These are phyloP conservation scores for Tyrophagus putrescentiae DNA, from an alignment of 1,140 invertebrate genomes.

Conservation along the genomic window DNA sequence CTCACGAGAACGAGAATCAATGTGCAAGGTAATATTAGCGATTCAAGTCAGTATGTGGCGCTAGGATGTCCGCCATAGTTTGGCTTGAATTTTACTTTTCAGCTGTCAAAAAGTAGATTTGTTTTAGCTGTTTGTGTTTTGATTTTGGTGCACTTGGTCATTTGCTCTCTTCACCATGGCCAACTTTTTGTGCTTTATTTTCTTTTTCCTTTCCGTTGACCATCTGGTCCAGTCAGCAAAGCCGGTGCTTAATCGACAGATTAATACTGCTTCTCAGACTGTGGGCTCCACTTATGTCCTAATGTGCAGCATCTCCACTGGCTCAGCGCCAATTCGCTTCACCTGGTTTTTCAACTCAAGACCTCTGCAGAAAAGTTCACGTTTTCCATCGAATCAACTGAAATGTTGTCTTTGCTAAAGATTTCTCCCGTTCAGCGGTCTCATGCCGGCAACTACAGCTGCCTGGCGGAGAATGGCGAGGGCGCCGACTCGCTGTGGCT, in stretches of 20 bases:
- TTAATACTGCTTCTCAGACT: background rate
- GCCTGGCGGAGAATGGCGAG: conserved; percentile 68
- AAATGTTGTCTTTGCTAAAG: too few relatives aligned
- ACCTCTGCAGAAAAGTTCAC: background rate
- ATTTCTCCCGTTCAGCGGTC: too few relatives aligned
- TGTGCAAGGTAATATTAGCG: background rate
- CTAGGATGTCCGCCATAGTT: too few relatives aligned
- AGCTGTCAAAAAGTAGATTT: background rate
- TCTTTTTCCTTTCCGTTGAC: background rate
- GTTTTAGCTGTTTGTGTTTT: background rate
- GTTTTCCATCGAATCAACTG: too few relatives aligned
- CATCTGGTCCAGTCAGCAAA: background rate
- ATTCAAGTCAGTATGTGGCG: background rate
- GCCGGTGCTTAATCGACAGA: background rate
- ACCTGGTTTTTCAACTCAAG: background rate
- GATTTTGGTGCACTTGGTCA: background rate
- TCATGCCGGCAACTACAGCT: too few relatives aligned
- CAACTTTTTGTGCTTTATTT: background rate
- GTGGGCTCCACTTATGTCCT: background rate
- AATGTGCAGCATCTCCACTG: background rate
- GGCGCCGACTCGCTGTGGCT: conserved; percentile 78
- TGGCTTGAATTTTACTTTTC: too few relatives aligned
- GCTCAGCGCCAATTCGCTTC: background rate
- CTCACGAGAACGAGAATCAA: conserved; percentile 70
- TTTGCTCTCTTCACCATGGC: background rate